Evolutionary conservation across 2,113 vertebrate species (phyloP).

Genomic region (Gobio gobio): DNA sequence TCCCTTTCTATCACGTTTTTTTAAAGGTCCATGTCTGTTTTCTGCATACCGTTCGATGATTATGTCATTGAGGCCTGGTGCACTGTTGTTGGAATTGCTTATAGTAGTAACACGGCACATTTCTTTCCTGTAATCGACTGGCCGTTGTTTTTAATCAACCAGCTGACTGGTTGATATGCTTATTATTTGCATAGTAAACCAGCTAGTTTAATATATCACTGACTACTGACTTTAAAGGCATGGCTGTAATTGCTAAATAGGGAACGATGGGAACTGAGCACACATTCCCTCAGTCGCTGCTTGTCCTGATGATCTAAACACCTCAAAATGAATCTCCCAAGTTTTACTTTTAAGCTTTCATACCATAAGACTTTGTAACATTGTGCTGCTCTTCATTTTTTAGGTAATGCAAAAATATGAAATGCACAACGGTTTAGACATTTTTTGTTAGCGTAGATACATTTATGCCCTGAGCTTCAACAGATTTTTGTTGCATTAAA

Average conservation of each 20-base stretch:
- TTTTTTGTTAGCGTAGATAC: constrained; percentile 35
- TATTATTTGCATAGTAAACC: constrained; percentile 24
- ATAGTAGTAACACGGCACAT: constrained; percentile 6
- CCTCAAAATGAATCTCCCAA: constrained; percentile 4
- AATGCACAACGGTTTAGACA: constrained; percentile 41
- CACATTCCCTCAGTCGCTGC: constrained; percentile 38
- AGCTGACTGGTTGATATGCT: neutral
- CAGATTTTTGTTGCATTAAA: constrained; percentile 26
- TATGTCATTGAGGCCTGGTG: constrained; percentile 8
- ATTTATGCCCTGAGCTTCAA: constrained; percentile 3
- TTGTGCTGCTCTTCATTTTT: constrained; percentile 41
- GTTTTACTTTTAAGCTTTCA: constrained; percentile 27
- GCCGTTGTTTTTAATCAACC: neutral
- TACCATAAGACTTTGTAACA: constrained; percentile 21
- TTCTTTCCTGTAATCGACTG: neutral
- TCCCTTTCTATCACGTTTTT: neutral
- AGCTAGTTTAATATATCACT: constrained; percentile 1
- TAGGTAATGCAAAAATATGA: constrained; percentile 31
- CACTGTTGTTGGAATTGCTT: constrained; percentile 10
- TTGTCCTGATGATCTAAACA: constrained; percentile 30
- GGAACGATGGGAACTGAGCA: constrained; percentile 26
- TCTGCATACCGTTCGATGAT: neutral
- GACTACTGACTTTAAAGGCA: constrained; percentile 24
- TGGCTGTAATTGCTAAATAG: neutral
- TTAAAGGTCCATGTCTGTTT: constrained; percentile 31